phyloP scores from a whole-genome alignment of 2,797 vertebrate genomes.

The Dicrostonyx torquatus region DNA sequence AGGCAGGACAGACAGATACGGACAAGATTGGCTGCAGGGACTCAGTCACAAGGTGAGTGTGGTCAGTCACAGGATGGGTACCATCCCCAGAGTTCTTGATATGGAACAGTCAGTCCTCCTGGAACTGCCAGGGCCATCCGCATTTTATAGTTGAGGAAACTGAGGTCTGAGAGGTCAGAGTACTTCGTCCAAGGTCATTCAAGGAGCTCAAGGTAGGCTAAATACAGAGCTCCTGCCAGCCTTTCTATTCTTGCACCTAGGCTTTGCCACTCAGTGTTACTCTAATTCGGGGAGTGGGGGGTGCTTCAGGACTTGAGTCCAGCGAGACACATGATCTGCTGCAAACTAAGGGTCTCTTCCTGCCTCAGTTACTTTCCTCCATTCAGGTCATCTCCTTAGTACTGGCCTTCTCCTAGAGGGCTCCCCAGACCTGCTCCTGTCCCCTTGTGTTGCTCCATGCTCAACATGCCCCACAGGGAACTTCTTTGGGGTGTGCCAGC shows the following conservation, averaged over 20 bases:
- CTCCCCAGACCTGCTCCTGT: not conserved
- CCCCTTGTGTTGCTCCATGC: not conserved
- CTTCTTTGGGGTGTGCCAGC: not conserved
- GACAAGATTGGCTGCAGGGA: not conserved
- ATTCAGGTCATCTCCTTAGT: not conserved
- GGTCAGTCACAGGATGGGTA: not conserved
- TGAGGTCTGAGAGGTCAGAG: not conserved
- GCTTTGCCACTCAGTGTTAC: not conserved
- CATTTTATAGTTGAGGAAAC: not conserved
- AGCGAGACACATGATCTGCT: not conserved
- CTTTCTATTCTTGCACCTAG: not conserved
- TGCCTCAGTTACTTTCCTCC: not conserved
- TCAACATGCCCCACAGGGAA: not conserved
- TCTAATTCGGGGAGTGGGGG: not conserved
- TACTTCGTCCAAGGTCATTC: not conserved
- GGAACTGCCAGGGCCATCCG: too few relatives aligned
- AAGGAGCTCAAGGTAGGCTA: not conserved
- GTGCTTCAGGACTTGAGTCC: not conserved
- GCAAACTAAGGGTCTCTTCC: not conserved
- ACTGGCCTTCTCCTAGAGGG: not conserved
- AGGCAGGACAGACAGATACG: not conserved
- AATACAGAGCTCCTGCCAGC: not conserved
- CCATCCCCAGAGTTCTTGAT: not conserved
- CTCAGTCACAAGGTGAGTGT: not conserved
- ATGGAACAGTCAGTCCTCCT: not conserved